These are phyloP conservation scores for Bombylius discolor DNA, from an alignment of 2,888 invertebrate genomes.

Conservation along the genomic window DNA sequence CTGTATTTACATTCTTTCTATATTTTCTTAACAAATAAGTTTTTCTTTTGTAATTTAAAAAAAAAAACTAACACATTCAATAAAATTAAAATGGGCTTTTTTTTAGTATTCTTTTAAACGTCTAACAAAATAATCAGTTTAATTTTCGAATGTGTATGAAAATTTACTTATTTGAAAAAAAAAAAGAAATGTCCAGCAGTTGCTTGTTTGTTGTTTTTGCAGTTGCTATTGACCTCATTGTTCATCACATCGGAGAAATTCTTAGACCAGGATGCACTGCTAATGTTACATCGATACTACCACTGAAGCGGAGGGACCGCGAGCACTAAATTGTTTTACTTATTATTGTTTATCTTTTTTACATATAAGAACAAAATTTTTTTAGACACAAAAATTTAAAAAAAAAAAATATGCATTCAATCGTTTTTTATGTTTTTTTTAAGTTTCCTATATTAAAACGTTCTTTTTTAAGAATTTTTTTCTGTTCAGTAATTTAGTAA, in stretches of 20 bases:
- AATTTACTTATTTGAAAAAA: conserved; percentile 1
- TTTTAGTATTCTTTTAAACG: too few species aligned
- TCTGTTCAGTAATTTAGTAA: too few species aligned
- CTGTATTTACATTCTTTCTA: too few species aligned
- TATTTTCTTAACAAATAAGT: too few species aligned
- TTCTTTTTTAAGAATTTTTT: neutral
- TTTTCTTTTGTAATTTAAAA: neutral
- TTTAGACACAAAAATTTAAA: neutral
- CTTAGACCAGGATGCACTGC: conserved; percentile 48
- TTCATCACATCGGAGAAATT: conserved; percentile 97
- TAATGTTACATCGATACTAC: conserved; percentile 38
- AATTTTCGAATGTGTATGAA: too few species aligned
- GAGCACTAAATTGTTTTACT: conserved; percentile 11
- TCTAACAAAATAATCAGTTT: too few species aligned
- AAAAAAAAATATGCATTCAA: neutral
- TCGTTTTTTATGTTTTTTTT: neutral
- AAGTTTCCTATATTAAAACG: neutral
- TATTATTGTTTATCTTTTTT: neutral
- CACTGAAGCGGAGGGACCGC: conserved; percentile 18
- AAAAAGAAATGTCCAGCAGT: conserved; percentile 17
- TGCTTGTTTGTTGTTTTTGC: conserved; percentile 45
- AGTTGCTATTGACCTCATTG: conserved; percentile 99
- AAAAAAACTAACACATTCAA: too few species aligned
- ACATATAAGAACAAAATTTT: neutral
- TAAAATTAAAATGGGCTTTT: too few species aligned